Percentiles rank a stretch among this genome's conserved stretches.
Conservation (phyloP, 2,113 vertebrate genomes). For the Mesocricetus auratus region DNA sequence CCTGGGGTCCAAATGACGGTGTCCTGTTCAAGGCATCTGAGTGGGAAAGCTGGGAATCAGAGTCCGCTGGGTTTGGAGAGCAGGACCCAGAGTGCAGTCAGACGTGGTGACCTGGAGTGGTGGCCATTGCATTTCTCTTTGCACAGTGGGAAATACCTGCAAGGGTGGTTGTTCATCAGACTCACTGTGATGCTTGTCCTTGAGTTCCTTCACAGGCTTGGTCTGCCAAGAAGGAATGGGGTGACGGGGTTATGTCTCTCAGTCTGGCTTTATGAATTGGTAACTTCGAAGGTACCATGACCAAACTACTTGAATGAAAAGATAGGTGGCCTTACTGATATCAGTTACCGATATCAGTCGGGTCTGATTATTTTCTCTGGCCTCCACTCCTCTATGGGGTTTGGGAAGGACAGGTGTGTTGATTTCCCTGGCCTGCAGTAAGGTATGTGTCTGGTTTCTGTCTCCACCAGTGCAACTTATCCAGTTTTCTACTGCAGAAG, state of each 20-base stretch:
- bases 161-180: not conserved
- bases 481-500: not conserved
- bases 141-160: not conserved
- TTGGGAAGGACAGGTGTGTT: not conserved
- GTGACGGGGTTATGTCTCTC: conserved; percentile 18
- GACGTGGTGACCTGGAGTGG: not conserved
- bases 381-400: not conserved
- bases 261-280: conserved; percentile 5
- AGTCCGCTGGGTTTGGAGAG: not conserved
- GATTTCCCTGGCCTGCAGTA: not conserved
- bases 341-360: not conserved
- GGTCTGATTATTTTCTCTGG: conserved; percentile 23
- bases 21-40: not conserved
- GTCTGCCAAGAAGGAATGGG: not conserved
- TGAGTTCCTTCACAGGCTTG: not conserved
- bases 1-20: not conserved
- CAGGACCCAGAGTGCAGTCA: not conserved
- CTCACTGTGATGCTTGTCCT: not conserved
- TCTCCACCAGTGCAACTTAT: not conserved
- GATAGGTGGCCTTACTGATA: not conserved
- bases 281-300: not conserved
- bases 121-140: not conserved
- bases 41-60: not conserved
- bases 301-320: conserved; percentile 47
- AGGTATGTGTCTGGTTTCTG: not conserved